Conservation (phyloP, 1,140 invertebrate species). For the Ruditapes philippinarum region DNA sequence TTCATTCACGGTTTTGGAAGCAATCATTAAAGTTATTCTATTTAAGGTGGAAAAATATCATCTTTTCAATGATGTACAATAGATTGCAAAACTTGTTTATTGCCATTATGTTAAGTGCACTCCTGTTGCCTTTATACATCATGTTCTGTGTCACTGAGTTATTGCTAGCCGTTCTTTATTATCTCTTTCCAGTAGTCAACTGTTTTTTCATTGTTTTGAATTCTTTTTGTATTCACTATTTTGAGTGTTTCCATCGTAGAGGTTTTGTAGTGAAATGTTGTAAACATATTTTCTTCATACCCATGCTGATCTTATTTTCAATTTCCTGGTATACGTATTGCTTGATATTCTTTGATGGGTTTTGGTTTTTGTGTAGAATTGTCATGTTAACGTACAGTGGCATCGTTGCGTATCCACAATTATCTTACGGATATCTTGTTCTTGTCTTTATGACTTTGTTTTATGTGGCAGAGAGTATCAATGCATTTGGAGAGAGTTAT, state of each 20-base stretch:
- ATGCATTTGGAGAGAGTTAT: constrained; percentile 27
- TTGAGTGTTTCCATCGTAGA: not conserved
- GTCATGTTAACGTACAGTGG: constrained; percentile 54
- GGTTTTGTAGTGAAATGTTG: not conserved
- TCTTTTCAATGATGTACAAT: not conserved
- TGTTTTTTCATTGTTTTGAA: constrained; percentile 5
- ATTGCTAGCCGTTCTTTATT: not conserved
- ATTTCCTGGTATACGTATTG: constrained; percentile 49
- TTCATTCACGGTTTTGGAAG: constrained; percentile 47
- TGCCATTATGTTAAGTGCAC: not conserved
- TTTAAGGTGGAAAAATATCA: not conserved
- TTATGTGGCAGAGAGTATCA: constrained; percentile 40
- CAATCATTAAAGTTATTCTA: not conserved
- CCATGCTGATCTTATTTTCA: not conserved
- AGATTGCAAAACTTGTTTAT: not conserved
- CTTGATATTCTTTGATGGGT: constrained; percentile 42
- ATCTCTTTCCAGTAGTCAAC: constrained; percentile 19
- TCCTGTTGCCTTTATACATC: not conserved
- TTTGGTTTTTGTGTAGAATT: constrained; percentile 30
- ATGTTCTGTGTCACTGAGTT: not conserved
- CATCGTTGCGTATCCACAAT: constrained; percentile 43
- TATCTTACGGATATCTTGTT: constrained; percentile 55
- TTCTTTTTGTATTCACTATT: not conserved
- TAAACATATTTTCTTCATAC: not conserved
- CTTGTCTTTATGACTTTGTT: constrained; percentile 23